Percentiles rank a stretch among this genome's conserved stretches.
Conservation (phyloP, 2,888 invertebrate genomes). For the Dicyrtoma fusca region DNA sequence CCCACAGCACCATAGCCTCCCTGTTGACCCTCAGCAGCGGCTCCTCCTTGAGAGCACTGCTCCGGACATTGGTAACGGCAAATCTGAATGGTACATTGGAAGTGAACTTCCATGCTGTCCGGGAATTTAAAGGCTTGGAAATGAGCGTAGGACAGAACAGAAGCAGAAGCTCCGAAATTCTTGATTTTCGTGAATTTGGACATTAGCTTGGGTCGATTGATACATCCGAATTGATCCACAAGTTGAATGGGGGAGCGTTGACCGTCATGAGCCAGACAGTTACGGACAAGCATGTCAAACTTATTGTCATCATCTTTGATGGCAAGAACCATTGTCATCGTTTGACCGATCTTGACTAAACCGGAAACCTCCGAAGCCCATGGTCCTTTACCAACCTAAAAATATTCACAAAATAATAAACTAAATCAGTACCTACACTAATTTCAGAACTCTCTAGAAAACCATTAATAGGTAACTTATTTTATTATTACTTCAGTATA, state of each 20-base stretch:
- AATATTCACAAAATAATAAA: background rate
- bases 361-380: constrained; percentile 96
- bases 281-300: constrained; percentile 92
- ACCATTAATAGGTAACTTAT: too few species aligned
- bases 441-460: too few species aligned
- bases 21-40: constrained; percentile 45
- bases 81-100: constrained; percentile 60
- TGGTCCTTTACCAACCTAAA: constrained; percentile 80
- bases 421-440: too few species aligned
- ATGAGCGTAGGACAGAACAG: constrained; percentile 55
- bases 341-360: constrained; percentile 91
- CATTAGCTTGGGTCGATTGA: constrained; percentile 89
- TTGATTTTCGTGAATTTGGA: constrained; percentile 92
- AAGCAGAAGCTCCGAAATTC: constrained; percentile 91
- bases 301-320: constrained; percentile 94
- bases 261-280: constrained; percentile 93
- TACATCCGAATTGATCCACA: constrained; percentile 90
- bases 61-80: constrained; percentile 91
- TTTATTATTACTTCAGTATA: too few species aligned
- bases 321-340: constrained; percentile 95
- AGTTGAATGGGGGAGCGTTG: constrained; percentile 90
- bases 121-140: constrained; percentile 85
- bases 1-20: constrained; percentile 42
- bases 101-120: constrained; percentile 82
- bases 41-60: constrained; percentile 70